Evolutionary conservation across 2,113 vertebrate species (phyloP).

Genomic region (Pyxicephalus adspersus): DNA sequence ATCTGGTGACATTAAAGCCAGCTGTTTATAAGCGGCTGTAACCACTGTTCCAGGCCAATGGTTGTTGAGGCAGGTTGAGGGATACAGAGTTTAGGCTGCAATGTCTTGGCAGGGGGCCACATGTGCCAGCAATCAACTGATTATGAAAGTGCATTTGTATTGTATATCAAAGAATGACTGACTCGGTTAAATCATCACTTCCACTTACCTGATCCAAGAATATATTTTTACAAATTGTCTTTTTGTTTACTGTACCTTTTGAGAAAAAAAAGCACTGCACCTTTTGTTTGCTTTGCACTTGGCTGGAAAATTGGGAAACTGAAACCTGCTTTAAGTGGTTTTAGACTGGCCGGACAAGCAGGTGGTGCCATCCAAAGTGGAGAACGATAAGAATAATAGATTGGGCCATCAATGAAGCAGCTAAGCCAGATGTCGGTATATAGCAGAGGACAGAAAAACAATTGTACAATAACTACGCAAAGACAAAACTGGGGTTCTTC

Average conservation of each 20-base stretch:
- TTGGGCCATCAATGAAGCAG: no score
- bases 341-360: no score
- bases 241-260: neutral
- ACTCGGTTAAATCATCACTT: neutral
- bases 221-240: constrained; percentile 13
- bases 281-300: neutral
- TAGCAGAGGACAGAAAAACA: no score
- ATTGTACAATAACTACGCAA: no score
- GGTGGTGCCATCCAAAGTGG: no score
- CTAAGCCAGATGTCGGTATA: no score
- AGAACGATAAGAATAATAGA: no score
- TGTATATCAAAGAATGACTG: neutral
- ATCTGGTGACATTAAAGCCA: constrained; percentile 42
- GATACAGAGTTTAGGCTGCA: neutral
- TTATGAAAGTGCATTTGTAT: neutral
- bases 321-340: neutral
- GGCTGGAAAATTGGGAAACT: no score
- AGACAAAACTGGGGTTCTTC: no score
- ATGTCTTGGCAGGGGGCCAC: constrained; percentile 7
- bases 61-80: constrained; percentile 11
- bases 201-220: constrained; percentile 3
- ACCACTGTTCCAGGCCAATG: neutral
- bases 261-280: neutral
- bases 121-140: constrained; percentile 29
- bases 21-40: constrained; percentile 16